These are phyloP conservation scores for Huso huso DNA, from an alignment of 2,797 vertebrate genomes.

Conservation along the genomic window DNA sequence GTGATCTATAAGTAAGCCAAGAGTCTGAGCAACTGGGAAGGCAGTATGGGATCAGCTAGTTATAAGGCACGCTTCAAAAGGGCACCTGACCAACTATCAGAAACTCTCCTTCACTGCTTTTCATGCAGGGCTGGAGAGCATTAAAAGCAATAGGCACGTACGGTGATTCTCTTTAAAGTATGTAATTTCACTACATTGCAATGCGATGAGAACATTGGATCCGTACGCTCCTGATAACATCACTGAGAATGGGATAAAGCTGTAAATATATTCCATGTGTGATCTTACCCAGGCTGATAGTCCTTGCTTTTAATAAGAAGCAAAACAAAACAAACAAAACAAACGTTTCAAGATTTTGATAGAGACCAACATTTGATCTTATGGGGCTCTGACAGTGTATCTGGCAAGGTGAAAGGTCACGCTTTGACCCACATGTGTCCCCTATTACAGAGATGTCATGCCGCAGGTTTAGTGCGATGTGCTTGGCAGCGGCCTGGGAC, in stretches of 20 bases:
- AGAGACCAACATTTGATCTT: conserved; percentile 51
- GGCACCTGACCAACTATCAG: too few species aligned
- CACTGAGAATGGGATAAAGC: conserved; percentile 27
- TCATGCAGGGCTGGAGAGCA: neutral
- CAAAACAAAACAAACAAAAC: conserved; percentile 5
- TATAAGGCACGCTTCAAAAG: too few species aligned
- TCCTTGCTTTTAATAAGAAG: conserved; percentile 41
- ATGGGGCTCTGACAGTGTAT: conserved; percentile 42
- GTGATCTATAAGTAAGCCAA: too few species aligned
- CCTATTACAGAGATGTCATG: conserved; percentile 49
- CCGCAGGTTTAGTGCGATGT: conserved; percentile 37
- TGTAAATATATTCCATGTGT: conserved; percentile 56
- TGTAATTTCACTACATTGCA: conserved; percentile 8
- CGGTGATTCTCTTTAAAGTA: conserved; percentile 9
- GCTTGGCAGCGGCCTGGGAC: conserved; percentile 40
- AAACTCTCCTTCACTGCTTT: too few species aligned
- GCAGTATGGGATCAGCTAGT: too few species aligned
- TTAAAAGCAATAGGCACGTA: neutral
- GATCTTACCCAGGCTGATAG: conserved; percentile 17
- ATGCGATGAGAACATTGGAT: conserved; percentile 30
- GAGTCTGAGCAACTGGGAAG: too few species aligned
- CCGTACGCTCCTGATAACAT: conserved; percentile 41
- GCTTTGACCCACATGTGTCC: conserved; percentile 53
- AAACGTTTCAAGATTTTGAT: conserved; percentile 22
- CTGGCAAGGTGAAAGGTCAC: conserved; percentile 30